phyloP scores from a whole-genome alignment of 2,888 invertebrate genomes.

The Drosophila seclusa region DNA sequence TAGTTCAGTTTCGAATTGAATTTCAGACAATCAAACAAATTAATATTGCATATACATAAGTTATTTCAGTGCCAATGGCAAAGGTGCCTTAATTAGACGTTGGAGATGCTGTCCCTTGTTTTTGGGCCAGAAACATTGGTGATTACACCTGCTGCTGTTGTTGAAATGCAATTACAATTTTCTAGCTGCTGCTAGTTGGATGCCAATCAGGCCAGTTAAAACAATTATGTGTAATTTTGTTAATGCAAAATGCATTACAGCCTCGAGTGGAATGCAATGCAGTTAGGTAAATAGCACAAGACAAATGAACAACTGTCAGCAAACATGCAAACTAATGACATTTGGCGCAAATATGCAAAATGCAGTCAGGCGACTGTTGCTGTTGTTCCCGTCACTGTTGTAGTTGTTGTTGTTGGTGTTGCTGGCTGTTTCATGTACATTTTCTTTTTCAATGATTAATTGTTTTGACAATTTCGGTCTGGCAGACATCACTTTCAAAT shows the following conservation, averaged over 20 bases:
- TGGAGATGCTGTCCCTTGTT: not conserved
- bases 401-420: constrained; percentile 10
- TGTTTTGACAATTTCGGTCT: constrained; percentile 75
- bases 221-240: constrained; percentile 38
- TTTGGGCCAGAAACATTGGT: not conserved
- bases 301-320: constrained; percentile 34
- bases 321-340: constrained; percentile 57
- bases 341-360: constrained; percentile 53
- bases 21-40: constrained; percentile 28
- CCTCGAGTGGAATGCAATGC: constrained; percentile 19
- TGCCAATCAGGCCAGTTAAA: constrained; percentile 28
- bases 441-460: constrained; percentile 81
- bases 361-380: constrained; percentile 36
- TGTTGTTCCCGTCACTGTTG: constrained; percentile 12
- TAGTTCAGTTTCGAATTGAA: not conserved
- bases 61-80: constrained; percentile 11
- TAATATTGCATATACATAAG: constrained; percentile 21
- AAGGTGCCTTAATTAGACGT: not conserved
- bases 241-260: constrained; percentile 36
- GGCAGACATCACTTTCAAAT: constrained; percentile 61
- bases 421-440: constrained; percentile 59
- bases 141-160: not conserved
- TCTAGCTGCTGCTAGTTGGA: constrained; percentile 2
- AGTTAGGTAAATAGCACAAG: constrained; percentile 22
- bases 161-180: constrained; percentile 12